These are phyloP conservation scores for Orgyia antiqua DNA, from an alignment of 2,888 invertebrate genomes.

Conservation along the genomic window DNA sequence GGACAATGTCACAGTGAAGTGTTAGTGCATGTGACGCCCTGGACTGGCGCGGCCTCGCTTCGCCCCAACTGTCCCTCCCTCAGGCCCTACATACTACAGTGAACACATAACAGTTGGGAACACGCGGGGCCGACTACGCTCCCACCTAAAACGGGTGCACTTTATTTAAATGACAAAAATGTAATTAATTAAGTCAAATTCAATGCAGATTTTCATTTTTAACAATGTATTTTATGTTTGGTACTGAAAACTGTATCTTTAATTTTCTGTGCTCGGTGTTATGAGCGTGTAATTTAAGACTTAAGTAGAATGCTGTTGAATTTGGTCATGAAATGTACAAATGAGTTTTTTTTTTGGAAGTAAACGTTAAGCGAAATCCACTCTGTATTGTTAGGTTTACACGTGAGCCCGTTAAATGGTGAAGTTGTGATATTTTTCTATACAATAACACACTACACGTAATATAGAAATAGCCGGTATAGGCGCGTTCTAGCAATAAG, in stretches of 20 bases:
- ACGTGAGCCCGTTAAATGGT: slow-evolving; percentile 62
- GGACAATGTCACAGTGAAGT: slow-evolving; percentile 79
- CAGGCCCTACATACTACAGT: slow-evolving; percentile 40
- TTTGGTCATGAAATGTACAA: slow-evolving; percentile 78
- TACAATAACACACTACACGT: slow-evolving; percentile 18
- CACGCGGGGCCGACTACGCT: slow-evolving; percentile 68
- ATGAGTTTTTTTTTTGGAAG: slow-evolving; percentile 73
- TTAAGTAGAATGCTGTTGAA: slow-evolving; percentile 75
- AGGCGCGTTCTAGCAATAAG: slow-evolving; percentile 52
- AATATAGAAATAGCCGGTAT: slow-evolving; percentile 42
- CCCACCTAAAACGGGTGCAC: slow-evolving; percentile 75
- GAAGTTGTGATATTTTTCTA: slow-evolving; percentile 76
- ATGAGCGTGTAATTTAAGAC: slow-evolving; percentile 64
- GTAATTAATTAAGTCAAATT: slow-evolving; percentile 72
- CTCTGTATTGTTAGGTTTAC: slow-evolving; percentile 73
- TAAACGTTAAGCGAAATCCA: slow-evolving; percentile 71
- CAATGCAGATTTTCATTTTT: slow-evolving; percentile 69
- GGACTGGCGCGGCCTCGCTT: slow-evolving; percentile 67
- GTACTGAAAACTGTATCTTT: slow-evolving; percentile 65
- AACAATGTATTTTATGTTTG: slow-evolving; percentile 68
- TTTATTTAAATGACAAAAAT: slow-evolving; percentile 78
- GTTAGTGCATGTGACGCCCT: slow-evolving; percentile 74
- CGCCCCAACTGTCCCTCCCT: slow-evolving; percentile 62
- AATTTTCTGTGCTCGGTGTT: slow-evolving; percentile 47
- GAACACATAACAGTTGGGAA: slow-evolving; percentile 60